Base-by-base conservation (phyloP, 2,113 vertebrate genomes). In the Sceloporus undulatus region DNA sequence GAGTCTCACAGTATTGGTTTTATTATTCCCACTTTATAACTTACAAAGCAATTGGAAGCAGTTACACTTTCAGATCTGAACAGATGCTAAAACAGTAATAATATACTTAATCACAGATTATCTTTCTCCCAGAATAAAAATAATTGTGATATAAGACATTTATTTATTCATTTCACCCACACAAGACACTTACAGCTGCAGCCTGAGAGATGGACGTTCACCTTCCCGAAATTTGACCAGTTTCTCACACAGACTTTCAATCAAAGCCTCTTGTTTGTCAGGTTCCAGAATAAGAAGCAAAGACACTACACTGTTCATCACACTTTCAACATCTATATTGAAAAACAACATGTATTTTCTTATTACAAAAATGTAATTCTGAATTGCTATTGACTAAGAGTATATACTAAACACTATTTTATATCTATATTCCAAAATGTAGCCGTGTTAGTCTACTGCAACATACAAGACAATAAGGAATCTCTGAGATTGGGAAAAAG, bases 231-330 rank as follows among this genome's bases (percentile, higher is more conserved):
- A 98, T 95, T 99, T 99, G 59, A 99, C 98, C 89, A 99, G 92
- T 88, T 99, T 99, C 96, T 99, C 99, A 96, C 98, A 99, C 0
- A 99, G 96, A 95, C 96, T 99, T 96, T 99, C 98, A 82, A 99
- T 99, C 85, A 99, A 96, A 52, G 98, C 97, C 95, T 99, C 98
- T 87, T 99, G 98, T 93, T 99, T 99, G 73, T 99, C 98, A 11
- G 98, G 97, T 95, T 99, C 98, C 98, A 99, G 96, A 92, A 99
- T 99, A 90, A 99, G 96, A 62, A 99, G 96, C 91, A 99, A 96
- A 66, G 98, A 99, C 16, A 99, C 98, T 4, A 99, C 98, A 13
- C 99, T 99, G 97, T 99, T 99, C 99, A 99, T 99, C 90, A 98
- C 98, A 2, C 98, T 99, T 97, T 99, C 98, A 23, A 99, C 98